These are phyloP conservation scores for Anniella stebbinsi DNA, from an alignment of 2,797 vertebrate species.

Conservation along the genomic window DNA sequence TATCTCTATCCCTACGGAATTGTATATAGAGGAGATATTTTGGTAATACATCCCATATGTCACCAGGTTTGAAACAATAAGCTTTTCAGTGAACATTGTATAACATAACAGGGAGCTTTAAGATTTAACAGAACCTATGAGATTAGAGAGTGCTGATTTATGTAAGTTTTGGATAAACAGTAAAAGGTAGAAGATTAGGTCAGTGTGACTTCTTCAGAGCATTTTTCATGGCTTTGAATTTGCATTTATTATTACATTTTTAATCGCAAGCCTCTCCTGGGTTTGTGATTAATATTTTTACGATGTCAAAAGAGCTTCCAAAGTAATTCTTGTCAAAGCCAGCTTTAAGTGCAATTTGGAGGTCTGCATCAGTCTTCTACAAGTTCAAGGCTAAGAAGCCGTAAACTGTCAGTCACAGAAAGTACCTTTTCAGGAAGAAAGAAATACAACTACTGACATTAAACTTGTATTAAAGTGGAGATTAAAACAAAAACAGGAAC, in stretches of 20 bases:
- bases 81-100: constrained; percentile 62
- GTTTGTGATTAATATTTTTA: constrained; percentile 30
- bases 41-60: constrained; percentile 47
- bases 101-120: constrained; percentile 36
- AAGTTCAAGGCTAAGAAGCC: constrained; percentile 29
- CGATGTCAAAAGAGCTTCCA: constrained; percentile 38
- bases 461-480: background rate
- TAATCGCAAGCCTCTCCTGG: constrained; percentile 40
- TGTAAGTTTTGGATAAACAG: constrained; percentile 14
- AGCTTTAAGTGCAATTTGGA: constrained; percentile 57
- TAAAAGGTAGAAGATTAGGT: constrained; percentile 37
- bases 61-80: constrained; percentile 48
- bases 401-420: background rate
- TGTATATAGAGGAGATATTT: constrained; percentile 40
- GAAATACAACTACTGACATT: background rate
- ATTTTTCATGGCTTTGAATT: constrained; percentile 48
- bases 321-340: constrained; percentile 26
- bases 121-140: constrained; percentile 39
- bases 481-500: constrained; percentile 20
- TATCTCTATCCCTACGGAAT: constrained; percentile 58
- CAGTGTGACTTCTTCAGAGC: constrained; percentile 33
- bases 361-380: constrained; percentile 43
- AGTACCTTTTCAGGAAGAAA: background rate
- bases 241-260: constrained; percentile 52
- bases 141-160: background rate